Evolutionary conservation across 2,113 vertebrate genomes (phyloP), one percentile per base, ranked within the genome.

Genomic region (Pseudonaja textilis): DNA sequence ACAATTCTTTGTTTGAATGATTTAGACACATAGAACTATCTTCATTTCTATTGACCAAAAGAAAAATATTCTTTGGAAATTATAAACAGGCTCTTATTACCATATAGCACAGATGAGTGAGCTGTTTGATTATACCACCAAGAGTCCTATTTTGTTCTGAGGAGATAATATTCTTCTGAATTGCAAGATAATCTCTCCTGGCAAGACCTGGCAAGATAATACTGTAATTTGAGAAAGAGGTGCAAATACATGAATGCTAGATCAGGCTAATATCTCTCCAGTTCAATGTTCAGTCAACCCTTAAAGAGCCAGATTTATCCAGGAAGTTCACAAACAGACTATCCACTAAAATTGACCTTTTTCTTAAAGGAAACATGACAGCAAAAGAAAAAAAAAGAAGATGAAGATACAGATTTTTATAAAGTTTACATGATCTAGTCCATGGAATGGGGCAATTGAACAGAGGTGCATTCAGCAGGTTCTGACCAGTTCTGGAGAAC

Each of bases 1-100:
- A 93, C 47, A 34, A 54, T 93, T 42, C 89, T 86, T 89, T 89
- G 52, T 92, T 59, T 89, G 61, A 57, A 26, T 57, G 87, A 26
- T 85, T 85, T 81, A 89, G 87, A 89, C 29, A 25, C n/a, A 92
- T 86, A 87, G 74, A 26, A 55, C 39, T 56, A 61, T 86, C 55
- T 89, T 90, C 81, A 39, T 86, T 87, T 90, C 55, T 90, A 42
- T 90, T 61, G 55, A 64, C 81, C n/a, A 8, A 85, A 22, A 86
- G n/a, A 90, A 5, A 59, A 90, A 87, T 61, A 29, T 93, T 90
- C 9, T 86, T 61, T 93, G 29, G 55, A 61, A 93, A 59, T 45
- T 47, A 23, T 47, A 56, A 11, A 85, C 54, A 61, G 29, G 34
- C 55, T 52, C 26, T 26, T 85, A 25, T 90, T 74, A 81, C 55